Percentiles rank a stretch among this genome's conserved stretches.
These are phyloP conservation scores for Pandemis corylana DNA, from an alignment of 2,888 invertebrate genomes.

Conservation along the genomic window DNA sequence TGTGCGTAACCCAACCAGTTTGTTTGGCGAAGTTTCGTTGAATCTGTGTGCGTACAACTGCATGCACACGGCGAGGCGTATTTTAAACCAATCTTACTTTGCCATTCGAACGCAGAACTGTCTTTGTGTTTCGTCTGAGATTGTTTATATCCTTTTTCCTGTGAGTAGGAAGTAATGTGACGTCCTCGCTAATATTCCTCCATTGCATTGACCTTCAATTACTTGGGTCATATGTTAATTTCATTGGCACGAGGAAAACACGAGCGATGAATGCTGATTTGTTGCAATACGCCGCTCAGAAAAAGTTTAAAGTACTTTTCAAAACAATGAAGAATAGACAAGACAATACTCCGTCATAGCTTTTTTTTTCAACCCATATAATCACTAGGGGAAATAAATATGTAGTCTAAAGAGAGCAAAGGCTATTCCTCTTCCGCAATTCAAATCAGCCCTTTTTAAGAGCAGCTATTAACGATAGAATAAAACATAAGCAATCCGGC, in stretches of 20 bases:
- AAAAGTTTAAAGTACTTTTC: no score
- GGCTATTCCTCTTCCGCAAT: background rate
- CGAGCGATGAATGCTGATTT: conserved; percentile 25
- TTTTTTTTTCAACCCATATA: background rate
- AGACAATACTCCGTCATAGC: background rate
- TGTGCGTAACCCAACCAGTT: no score
- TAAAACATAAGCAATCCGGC: conserved; percentile 28
- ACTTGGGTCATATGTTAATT: conserved; percentile 33
- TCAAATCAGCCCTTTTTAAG: conserved; percentile 10
- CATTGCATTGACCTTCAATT: conserved; percentile 17
- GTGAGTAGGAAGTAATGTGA: conserved; percentile 12
- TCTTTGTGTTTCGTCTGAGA: no score
- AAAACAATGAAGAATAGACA: background rate
- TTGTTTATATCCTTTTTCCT: background rate
- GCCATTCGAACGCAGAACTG: no score
- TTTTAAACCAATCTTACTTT: no score
- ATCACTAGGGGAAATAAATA: background rate
- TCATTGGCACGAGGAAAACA: conserved; percentile 29
- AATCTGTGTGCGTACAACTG: no score
- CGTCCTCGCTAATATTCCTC: conserved; percentile 38
- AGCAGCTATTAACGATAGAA: conserved; percentile 31
- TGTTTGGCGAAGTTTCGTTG: no score
- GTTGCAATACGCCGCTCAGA: background rate
- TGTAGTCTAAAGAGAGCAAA: background rate
- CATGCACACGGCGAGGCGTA: no score